Evolutionary conservation across 2,797 vertebrate genomes (phyloP).

Genomic region (Cheracebus regulus): DNA sequence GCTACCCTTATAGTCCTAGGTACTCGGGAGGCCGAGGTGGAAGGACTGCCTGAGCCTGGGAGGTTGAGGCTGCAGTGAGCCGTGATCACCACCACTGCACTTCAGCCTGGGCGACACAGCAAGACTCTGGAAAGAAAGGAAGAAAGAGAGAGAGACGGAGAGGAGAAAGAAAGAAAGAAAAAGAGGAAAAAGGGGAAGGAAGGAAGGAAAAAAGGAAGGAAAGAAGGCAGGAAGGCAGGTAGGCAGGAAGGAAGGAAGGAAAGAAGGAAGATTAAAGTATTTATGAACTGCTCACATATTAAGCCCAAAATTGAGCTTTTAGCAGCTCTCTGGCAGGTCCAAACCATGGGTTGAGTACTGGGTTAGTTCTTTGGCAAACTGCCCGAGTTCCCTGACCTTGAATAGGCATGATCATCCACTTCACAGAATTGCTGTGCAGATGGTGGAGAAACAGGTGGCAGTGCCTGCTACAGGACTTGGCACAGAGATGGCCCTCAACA

Average conservation of each 20-base stretch:
- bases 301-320: neutral
- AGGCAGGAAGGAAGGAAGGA: no score
- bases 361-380: neutral
- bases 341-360: neutral
- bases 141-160: no score
- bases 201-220: fast-evolving
- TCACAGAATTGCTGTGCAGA: neutral
- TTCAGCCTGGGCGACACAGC: neutral
- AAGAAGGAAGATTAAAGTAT: neutral
- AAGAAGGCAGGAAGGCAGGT: no score
- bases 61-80: neutral
- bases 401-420: neutral
- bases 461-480: no score
- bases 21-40: neutral
- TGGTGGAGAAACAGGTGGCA: neutral
- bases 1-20: neutral
- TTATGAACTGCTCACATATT: neutral
- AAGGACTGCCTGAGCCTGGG: neutral
- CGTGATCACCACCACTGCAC: neutral
- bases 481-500: neutral
- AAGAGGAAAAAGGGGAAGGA: fast-evolving
- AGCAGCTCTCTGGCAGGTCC: neutral
- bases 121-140: neutral
- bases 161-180: no score
- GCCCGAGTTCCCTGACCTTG: neutral